Base-by-base conservation (phyloP, 2,888 invertebrate genomes). In the Drosophila diplacantha region DNA sequence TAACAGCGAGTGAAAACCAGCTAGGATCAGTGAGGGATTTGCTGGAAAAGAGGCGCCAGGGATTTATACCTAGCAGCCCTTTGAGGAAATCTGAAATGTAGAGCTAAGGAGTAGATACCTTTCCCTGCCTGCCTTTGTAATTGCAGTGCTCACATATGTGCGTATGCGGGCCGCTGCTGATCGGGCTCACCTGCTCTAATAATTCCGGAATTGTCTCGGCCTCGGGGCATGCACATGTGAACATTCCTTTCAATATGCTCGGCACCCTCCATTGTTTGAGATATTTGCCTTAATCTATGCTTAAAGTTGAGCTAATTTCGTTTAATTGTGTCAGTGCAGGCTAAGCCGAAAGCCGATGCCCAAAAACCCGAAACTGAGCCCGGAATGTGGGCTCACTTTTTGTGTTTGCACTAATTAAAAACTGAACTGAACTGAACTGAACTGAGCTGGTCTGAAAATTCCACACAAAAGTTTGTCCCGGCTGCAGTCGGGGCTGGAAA, bases 231-330 rank as follows among this genome's bases (percentile, higher is more conserved):
- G 12, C 46, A 38, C n/a, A 59, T 39, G 26, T 24, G 35, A 18
- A 24, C 7, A 34, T 26, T 34, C 12, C 47, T 16, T 47, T 29
- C 34, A n/a, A 37, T 5, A 16, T 57, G 22, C 24, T 24, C 20
- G 3, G 16, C 35, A 16, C 16, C 5, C 14, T 29, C 34, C 35
- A 49, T 71, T 69, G 65, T 66, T 61, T 56, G 22, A 53, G 54
- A 81, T 73, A 81, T 83, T 84, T 83, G 73, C 50, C 67, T 69
- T 81, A 82, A 84, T 69, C 82, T 72, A 37, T 41, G 72, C 83
- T 84, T 83, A 76, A 81, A 83, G 68, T 81, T 84, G 58, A 83
- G 71, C 81, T 84, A 81, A 84, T 83, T 83, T 83, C 39, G 69
- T 84, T 81, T 81, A 84, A 84, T 84, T 83, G 83, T 85, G 73